Percentiles rank a stretch among this genome's conserved stretches.
phyloP scores from a whole-genome alignment of 2,888 invertebrate species.

The Idaea straminata region DNA sequence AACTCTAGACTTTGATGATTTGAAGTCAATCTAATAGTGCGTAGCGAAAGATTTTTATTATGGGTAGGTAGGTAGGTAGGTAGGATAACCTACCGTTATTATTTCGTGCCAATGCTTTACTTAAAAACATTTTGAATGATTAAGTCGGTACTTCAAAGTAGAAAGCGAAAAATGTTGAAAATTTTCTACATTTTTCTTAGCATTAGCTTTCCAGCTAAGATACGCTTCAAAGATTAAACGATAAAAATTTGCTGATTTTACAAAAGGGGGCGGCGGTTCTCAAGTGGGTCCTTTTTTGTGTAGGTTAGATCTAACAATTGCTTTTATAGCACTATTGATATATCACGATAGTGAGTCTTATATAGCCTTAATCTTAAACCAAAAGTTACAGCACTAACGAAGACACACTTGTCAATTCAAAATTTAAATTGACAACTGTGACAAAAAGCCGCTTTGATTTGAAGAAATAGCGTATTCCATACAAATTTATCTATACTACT shows the following conservation, averaged over 20 bases:
- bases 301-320: no score
- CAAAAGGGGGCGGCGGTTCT: no score
- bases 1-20: slow-evolving; percentile 21
- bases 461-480: neutral
- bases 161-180: no score
- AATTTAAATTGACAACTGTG: neutral
- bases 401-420: neutral
- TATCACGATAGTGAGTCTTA: neutral
- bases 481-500: neutral
- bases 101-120: slow-evolving; percentile 42
- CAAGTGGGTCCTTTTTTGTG: no score
- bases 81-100: slow-evolving; percentile 44
- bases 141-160: slow-evolving; percentile 2
- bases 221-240: no score
- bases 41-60: slow-evolving; percentile 36
- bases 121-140: slow-evolving; percentile 20
- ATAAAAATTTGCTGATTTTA: no score
- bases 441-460: slow-evolving; percentile 1
- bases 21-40: slow-evolving; percentile 31
- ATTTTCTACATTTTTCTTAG: neutral
- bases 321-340: neutral
- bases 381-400: neutral
- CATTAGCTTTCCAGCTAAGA: neutral
- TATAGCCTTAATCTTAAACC: neutral
- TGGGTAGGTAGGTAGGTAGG: slow-evolving; percentile 9